phyloP scores from a whole-genome alignment of 2,888 invertebrate genomes.

The Monochamus alternatus region DNA sequence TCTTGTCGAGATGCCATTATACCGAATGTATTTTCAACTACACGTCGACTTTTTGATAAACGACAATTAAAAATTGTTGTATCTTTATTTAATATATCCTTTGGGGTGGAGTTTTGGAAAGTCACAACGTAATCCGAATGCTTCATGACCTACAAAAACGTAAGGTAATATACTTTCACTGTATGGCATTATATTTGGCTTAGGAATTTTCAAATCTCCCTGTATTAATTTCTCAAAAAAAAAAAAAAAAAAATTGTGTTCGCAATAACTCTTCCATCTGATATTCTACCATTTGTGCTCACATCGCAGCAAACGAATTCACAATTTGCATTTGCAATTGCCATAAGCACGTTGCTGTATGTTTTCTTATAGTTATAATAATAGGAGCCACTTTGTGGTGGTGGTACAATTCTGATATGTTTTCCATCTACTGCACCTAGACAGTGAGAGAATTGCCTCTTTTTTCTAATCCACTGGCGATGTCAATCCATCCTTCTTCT shows the following conservation, averaged over 20 bases:
- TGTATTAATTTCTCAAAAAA: constrained; percentile 45
- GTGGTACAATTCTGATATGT: constrained; percentile 53
- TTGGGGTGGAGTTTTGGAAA: constrained; percentile 47
- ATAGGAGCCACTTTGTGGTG: constrained; percentile 52
- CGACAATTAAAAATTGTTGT: constrained; percentile 47
- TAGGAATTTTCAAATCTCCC: constrained; percentile 29
- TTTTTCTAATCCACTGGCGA: constrained; percentile 50
- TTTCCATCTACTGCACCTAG: constrained; percentile 56
- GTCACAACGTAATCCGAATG: constrained; percentile 48
- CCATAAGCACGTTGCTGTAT: constrained; percentile 50
- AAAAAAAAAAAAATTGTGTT: constrained; percentile 50
- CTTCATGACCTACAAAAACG: constrained; percentile 56
- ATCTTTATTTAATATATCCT: constrained; percentile 22
- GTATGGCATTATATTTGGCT: constrained; percentile 12
- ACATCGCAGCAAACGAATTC: constrained; percentile 52
- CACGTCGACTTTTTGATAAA: constrained; percentile 17
- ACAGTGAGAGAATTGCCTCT: constrained; percentile 52
- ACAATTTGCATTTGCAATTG: constrained; percentile 49
- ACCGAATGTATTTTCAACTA: constrained; percentile 52
- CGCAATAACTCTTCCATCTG: constrained; percentile 54
- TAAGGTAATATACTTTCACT: constrained; percentile 30
- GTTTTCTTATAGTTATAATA: constrained; percentile 57
- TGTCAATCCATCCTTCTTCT: constrained; percentile 22
- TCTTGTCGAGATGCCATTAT: constrained; percentile 54
- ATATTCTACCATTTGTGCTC: constrained; percentile 53